phyloP scores from a whole-genome alignment of 2,888 invertebrate species.

The Invenusta paracnida region DNA sequence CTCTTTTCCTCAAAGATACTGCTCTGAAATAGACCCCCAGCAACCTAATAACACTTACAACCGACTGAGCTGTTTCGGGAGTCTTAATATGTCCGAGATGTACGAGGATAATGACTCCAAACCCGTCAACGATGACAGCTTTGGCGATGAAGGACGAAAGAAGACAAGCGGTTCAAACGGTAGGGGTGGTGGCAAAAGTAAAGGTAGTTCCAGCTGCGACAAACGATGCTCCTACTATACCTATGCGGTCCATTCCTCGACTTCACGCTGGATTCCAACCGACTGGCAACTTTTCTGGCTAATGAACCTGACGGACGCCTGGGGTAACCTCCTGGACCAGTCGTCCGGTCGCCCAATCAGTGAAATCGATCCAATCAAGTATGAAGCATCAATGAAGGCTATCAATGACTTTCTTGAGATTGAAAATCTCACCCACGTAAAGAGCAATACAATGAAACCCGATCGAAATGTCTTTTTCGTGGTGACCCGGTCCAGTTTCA shows the following conservation, averaged over 20 bases:
- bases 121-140: too few relatives aligned
- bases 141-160: too few relatives aligned
- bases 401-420: neutral
- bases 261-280: slow-evolving; percentile 28
- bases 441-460: neutral
- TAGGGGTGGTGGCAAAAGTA: too few relatives aligned
- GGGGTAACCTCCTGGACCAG: neutral
- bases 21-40: neutral
- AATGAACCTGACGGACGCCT: slow-evolving; percentile 37
- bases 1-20: too few relatives aligned
- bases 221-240: slow-evolving; percentile 29
- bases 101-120: neutral
- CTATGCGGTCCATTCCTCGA: slow-evolving; percentile 34
- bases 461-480: slow-evolving; percentile 23
- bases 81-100: neutral
- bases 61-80: neutral
- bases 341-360: neutral
- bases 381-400: neutral
- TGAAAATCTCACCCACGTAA: neutral
- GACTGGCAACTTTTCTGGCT: slow-evolving; percentile 37
- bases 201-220: neutral
- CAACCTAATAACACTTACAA: neutral
- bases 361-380: neutral
- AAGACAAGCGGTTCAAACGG: too few relatives aligned
- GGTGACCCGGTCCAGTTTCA: slow-evolving; percentile 26